These are phyloP conservation scores for Apaloderma vittatum DNA, from an alignment of 2,113 vertebrate genomes.

Conservation along the genomic window DNA sequence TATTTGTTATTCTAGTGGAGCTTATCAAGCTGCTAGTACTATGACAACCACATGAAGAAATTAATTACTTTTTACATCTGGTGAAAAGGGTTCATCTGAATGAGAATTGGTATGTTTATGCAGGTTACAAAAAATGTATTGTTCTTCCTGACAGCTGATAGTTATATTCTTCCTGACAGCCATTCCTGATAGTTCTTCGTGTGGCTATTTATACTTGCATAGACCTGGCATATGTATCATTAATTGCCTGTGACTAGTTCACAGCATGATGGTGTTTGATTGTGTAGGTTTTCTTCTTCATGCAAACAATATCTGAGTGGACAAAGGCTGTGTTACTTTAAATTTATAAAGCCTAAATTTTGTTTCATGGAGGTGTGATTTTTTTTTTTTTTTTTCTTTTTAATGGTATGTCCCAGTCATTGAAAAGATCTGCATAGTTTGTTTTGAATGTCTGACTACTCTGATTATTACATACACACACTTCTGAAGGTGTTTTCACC, in stretches of 20 bases:
- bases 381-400: background rate
- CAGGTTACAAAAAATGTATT: background rate
- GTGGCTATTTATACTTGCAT: background rate
- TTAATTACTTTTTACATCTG: background rate
- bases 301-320: background rate
- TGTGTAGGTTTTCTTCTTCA: background rate
- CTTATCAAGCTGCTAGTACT: background rate
- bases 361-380: background rate
- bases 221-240: background rate
- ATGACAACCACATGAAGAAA: background rate
- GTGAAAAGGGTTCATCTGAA: background rate
- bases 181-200: background rate
- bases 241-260: background rate
- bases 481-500: background rate
- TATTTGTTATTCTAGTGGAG: background rate
- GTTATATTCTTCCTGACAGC: no score
- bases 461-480: background rate
- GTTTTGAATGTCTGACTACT: background rate
- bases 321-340: background rate
- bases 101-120: background rate
- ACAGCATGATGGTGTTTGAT: background rate
- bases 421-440: background rate
- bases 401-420: background rate
- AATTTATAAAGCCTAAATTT: background rate
- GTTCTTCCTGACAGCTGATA: background rate